These are phyloP conservation scores for Myotis planiceps DNA, from an alignment of 2,797 vertebrate genomes.

Conservation along the genomic window DNA sequence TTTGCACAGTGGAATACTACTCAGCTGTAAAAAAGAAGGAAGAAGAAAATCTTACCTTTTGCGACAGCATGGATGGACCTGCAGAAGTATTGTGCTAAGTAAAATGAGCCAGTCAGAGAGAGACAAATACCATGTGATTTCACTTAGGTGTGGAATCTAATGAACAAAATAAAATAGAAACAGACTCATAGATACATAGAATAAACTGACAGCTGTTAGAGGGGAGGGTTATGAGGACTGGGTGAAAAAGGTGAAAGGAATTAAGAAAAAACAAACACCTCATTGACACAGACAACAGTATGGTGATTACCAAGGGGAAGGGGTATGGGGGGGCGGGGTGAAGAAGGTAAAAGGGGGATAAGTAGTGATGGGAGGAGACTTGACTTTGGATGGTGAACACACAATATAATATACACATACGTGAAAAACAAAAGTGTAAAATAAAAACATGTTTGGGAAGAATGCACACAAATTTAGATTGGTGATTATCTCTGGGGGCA, in stretches of 20 bases:
- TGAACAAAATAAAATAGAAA: neutral
- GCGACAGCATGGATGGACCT: neutral
- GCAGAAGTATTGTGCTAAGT: neutral
- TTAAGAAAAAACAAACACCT: neutral
- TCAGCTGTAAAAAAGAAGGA: neutral
- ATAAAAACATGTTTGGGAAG: neutral
- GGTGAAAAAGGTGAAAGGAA: neutral
- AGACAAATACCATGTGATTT: neutral
- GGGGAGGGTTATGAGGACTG: neutral
- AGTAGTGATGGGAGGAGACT: neutral
- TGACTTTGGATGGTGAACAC: neutral
- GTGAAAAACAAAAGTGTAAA: neutral
- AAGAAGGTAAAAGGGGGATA: neutral
- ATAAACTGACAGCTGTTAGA: neutral
- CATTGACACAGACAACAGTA: neutral
- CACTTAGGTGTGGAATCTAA: neutral
- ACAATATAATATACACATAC: neutral
- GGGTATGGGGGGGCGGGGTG: neutral
- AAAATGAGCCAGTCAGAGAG: neutral
- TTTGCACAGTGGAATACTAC: neutral
- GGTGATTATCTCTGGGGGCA: neutral
- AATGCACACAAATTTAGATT: neutral
- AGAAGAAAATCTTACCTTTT: neutral
- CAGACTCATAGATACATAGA: neutral
- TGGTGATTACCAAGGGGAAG: neutral